phyloP scores from a whole-genome alignment of 2,888 invertebrate genomes.

The Rhaphigaster nebulosa region DNA sequence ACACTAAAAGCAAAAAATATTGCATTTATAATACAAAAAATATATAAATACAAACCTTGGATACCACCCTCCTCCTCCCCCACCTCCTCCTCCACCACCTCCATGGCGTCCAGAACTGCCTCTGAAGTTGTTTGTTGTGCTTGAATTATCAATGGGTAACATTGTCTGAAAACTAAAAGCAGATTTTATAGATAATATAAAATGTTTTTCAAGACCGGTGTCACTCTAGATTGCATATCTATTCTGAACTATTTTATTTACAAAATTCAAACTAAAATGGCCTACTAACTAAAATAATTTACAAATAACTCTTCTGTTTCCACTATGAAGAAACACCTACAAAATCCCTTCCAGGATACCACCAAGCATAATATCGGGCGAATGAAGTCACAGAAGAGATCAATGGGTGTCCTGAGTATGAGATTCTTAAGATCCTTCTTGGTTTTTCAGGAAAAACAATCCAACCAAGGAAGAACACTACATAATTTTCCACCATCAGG shows the following conservation, averaged over 20 bases:
- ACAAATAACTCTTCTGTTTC: not conserved
- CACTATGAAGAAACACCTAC: not conserved
- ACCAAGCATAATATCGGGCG: too few species aligned
- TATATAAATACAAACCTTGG: not conserved
- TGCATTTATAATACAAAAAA: not conserved
- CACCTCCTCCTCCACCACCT: conserved; percentile 61
- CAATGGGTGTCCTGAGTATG: too few species aligned
- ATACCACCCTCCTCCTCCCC: conserved; percentile 60
- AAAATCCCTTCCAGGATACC: too few species aligned
- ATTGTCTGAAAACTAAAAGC: conserved; percentile 60
- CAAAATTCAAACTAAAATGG: not conserved
- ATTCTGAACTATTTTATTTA: not conserved
- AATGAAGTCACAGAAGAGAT: too few species aligned
- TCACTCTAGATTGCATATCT: not conserved
- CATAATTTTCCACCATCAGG: too few species aligned
- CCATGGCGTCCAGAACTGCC: conserved; percentile 47
- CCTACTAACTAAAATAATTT: not conserved
- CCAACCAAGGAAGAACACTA: too few species aligned
- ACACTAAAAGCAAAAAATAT: too few species aligned
- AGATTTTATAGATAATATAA: not conserved
- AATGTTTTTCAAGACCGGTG: not conserved
- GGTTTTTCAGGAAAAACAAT: too few species aligned
- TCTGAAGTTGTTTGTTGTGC: conserved; percentile 53
- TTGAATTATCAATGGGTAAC: conserved; percentile 52
- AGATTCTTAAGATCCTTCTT: too few species aligned